Percentiles rank a stretch among this genome's conserved stretches.
Evolutionary conservation across 2,888 invertebrate species (phyloP).

Genomic region (Aproaerema taeniolella): DNA sequence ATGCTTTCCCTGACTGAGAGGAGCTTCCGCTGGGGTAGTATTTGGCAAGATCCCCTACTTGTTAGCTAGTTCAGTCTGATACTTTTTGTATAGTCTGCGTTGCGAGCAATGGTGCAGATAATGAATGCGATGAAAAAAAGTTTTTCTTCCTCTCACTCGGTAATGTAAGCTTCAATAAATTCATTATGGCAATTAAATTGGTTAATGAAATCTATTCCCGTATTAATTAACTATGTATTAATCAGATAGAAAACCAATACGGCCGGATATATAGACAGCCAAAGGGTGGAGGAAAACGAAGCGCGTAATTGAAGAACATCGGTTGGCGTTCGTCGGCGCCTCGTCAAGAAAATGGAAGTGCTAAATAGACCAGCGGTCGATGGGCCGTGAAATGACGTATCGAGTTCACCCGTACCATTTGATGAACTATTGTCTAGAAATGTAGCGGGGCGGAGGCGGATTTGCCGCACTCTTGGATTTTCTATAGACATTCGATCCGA

Average conservation of each 20-base stretch:
- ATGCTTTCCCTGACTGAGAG: slow-evolving; percentile 54
- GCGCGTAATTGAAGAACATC: slow-evolving; percentile 37
- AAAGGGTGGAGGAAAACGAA: slow-evolving; percentile 18
- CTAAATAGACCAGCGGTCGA: slow-evolving; percentile 53
- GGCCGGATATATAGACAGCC: slow-evolving; percentile 7
- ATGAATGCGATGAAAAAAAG: slow-evolving; percentile 24
- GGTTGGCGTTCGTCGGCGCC: slow-evolving; percentile 26
- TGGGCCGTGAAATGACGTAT: slow-evolving; percentile 56
- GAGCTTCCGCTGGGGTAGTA: slow-evolving; percentile 54
- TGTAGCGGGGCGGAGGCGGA: slow-evolving; percentile 36
- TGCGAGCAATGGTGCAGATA: slow-evolving; percentile 48
- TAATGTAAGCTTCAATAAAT: no score
- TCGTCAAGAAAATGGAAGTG: slow-evolving; percentile 54
- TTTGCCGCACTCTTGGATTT: slow-evolving; percentile 34
- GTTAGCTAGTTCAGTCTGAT: slow-evolving; percentile 56
- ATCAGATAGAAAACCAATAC: background rate
- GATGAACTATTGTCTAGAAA: slow-evolving; percentile 47
- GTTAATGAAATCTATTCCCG: background rate
- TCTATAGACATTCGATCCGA: slow-evolving; percentile 23
- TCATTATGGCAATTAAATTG: no score
- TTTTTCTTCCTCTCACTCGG: slow-evolving; percentile 12
- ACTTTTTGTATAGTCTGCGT: slow-evolving; percentile 50
- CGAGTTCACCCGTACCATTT: slow-evolving; percentile 33
- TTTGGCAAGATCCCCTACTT: slow-evolving; percentile 57
- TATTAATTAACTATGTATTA: slow-evolving; percentile 6